Evolutionary conservation across 2,797 vertebrate species (phyloP).

Genomic region (Amazona finschi): DNA sequence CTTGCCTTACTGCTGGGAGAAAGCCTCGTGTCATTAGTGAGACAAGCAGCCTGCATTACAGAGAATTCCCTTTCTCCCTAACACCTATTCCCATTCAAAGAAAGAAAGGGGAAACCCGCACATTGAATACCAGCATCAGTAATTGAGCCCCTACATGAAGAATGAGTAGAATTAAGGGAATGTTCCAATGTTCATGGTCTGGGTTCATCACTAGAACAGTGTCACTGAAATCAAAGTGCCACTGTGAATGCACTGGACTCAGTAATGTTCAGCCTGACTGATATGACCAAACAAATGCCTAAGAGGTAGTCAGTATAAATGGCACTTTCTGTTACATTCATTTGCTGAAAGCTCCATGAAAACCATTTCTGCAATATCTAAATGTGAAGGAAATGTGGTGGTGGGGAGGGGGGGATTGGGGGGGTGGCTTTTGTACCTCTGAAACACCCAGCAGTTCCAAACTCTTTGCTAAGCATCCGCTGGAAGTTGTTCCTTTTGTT

Average conservation of each 20-base stretch:
- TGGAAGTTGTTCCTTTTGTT: background rate
- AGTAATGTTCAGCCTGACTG: background rate
- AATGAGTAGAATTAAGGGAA: background rate
- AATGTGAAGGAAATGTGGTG: background rate
- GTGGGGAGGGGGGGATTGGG: too few species aligned
- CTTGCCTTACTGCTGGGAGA: background rate
- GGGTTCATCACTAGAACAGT: background rate
- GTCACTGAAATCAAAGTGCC: background rate
- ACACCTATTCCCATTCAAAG: background rate
- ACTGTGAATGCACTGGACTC: background rate
- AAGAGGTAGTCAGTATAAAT: background rate
- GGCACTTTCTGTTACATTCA: background rate
- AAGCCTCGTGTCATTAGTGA: background rate
- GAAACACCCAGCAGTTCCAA: background rate
- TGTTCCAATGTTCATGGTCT: background rate
- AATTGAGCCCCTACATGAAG: background rate
- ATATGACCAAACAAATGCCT: background rate
- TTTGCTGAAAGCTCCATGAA: background rate
- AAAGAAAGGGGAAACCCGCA: background rate
- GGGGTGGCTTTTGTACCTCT: background rate
- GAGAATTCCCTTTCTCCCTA: background rate
- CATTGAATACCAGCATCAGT: background rate
- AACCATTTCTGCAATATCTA: background rate
- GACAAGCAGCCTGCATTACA: background rate
- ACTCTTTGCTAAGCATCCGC: background rate